Evolutionary conservation across 2,797 vertebrate genomes (phyloP), one percentile per base, ranked within the genome.

Genomic region (Tympanoctomys barrerae): DNA sequence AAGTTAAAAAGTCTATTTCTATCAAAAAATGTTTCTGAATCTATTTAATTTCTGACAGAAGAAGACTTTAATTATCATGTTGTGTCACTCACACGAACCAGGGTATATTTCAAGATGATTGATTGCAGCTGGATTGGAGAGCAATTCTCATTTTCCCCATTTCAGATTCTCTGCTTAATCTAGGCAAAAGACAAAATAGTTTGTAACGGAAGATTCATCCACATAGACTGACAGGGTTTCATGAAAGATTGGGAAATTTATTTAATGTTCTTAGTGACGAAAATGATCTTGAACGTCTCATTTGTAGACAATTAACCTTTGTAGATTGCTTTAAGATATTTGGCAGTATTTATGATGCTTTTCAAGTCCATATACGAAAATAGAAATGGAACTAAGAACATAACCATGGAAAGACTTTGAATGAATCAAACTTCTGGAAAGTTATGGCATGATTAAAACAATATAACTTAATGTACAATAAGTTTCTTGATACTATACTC

Each of bases 181-280:
- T 90, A 89, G 93, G 61, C 93, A 97, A 90, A 13, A 96, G 89
- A 96, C 89, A 95, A 68, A 96, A 96, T 93, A 39, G 81, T 96
- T 96, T 81, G 57, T 83, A 95, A 93, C 39, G 89, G 87, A 96
- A 96, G 88, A 89, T 96, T 97, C 94, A 95, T 96, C 93, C 96
- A 64, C 22, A 42, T 59, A 93, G 77, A 93, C 89, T 92, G 80
- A 93, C 61, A 57, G 79, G 90, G 57, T 92, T 95, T 97, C 68
- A 87, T 91, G 78, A 96, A 24, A 18, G 70, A 71, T 91, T 61
- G 62, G 54, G 31, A 54, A 90, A 90, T 96, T 94, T 81, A 93
- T 91, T 95, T 57, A 95, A 83, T 73, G 87, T 97, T 89, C 39
- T 93, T 82, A 80, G 33, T 94, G 66, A 95, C 91, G 54, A 83